Evolutionary conservation across 2,113 vertebrate species (phyloP), one percentile per base, ranked within the genome.

Genomic region (Loxodonta africana): DNA sequence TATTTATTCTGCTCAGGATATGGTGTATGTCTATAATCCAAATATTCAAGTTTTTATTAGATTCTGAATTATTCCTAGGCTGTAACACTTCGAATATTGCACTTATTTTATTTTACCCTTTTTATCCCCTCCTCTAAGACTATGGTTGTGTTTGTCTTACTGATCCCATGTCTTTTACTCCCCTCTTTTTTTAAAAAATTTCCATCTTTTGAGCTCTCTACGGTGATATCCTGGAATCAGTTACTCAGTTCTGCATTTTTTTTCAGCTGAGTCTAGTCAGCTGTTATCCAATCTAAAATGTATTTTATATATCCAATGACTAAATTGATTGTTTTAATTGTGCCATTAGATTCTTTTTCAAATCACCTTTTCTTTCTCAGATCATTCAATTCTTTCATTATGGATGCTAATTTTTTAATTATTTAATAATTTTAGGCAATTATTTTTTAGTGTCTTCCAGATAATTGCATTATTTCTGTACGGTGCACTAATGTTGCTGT

Each of bases 391-490:
- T 26, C 12, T 26, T 91, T 83, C 20, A n/a, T 46, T 83, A n/a
- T 1, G 3, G 18, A 57, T 73, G 11, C 8, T 69, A 33, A 41
- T 67, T 25, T 74, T 74, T 7, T 9, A 71, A 25, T 2, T 63
- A 81, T 63, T 65, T 46, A 85, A 51, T 86, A 28, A 84, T 88
- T 65, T 65, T 73, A n/a, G 78, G 23, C 30, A 85, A 44, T 28
- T 4, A 48, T n/a, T 73, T 37, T 77, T 18, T 65, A 65, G 23
- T 8, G 5, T 65, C 48, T 4, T 48, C 9, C 37, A 84, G 21
- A 76, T 82, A 5, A 77, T 85, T 84, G 83, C 12, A 33, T 89
- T 88, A 81, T 90, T 88, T 93, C 4, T 76, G 44, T n/a, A 81
- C 12, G 5, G 57, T 71, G 1, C 62, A 83, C 78, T 95, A 85